A percentile compares a stretch with the other conserved stretches of the same genome.
phyloP scores from a whole-genome alignment of 1,140 invertebrate genomes.

The Battus philenor region DNA sequence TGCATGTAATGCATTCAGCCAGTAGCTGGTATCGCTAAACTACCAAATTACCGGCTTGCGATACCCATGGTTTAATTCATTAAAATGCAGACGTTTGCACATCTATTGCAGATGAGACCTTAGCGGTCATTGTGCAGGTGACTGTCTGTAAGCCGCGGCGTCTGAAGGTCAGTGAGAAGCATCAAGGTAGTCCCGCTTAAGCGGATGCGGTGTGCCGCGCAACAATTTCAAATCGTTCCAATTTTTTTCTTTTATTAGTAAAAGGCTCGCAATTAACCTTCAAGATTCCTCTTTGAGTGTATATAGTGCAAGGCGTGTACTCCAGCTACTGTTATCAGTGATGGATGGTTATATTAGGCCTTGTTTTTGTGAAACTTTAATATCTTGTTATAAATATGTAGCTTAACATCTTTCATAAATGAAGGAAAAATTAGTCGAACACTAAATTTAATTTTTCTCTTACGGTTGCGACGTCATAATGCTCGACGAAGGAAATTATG shows the following conservation, averaged over 20 bases:
- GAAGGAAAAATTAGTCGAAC: no score
- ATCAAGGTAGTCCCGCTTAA: conserved; percentile 1
- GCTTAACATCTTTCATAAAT: no score
- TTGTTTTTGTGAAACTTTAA: conserved; percentile 8
- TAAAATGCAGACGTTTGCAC: no score
- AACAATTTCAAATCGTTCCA: conserved; percentile 9
- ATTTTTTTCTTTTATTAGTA: conserved; percentile 13
- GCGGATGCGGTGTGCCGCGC: conserved; percentile 6
- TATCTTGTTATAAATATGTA: no score
- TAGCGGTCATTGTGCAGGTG: conserved; percentile 3
- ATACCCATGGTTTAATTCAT: no score
- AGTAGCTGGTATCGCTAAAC: no score
- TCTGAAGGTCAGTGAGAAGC: conserved; percentile 8
- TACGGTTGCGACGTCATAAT: no score
- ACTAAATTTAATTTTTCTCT: no score
- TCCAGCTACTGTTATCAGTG: conserved; percentile 12
- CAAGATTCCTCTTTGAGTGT: conserved; percentile 8
- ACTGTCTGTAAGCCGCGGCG: neutral
- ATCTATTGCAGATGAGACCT: conserved; percentile 4
- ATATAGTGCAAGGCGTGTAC: neutral
- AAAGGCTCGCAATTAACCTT: conserved; percentile 12
- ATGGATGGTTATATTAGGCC: conserved; percentile 5
- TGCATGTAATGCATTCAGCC: no score
- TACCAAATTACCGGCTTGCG: no score
- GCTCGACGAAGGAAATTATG: conserved; percentile 46